Evolutionary conservation across 2,113 vertebrate genomes (phyloP).

Genomic region (Dendropsophus ebraccatus): DNA sequence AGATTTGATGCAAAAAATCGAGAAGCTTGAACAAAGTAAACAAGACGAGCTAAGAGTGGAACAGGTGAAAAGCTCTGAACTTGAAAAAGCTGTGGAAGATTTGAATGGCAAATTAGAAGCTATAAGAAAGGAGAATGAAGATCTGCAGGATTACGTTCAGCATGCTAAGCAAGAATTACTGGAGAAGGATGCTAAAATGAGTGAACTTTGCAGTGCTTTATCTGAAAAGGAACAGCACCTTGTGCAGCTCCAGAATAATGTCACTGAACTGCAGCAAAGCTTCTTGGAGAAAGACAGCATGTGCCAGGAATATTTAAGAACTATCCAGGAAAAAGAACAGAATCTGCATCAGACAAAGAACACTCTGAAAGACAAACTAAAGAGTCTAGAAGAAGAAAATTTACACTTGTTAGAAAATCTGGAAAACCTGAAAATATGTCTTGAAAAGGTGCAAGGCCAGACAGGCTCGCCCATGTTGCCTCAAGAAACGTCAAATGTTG

Average conservation of each 20-base stretch:
- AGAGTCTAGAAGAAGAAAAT: conserved; percentile 65
- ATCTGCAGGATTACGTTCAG: conserved; percentile 65
- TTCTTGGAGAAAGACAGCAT: conserved; percentile 71
- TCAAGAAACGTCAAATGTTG: conserved; percentile 58
- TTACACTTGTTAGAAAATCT: conserved; percentile 66
- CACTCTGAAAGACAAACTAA: conserved; percentile 66
- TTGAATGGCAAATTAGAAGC: conserved; percentile 64
- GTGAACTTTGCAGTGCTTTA: conserved; percentile 60
- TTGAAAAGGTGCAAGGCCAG: conserved; percentile 64
- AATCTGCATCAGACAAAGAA: conserved; percentile 70
- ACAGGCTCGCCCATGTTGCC: conserved; percentile 53
- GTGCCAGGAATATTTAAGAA: conserved; percentile 67
- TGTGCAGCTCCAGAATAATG: conserved; percentile 63
- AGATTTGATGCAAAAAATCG: conserved; percentile 81
- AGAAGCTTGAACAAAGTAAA: conserved; percentile 72
- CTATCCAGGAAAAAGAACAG: conserved; percentile 68
- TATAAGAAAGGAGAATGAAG: conserved; percentile 63
- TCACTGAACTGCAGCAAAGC: conserved; percentile 61
- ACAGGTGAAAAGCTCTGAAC: conserved; percentile 62
- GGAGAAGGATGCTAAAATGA: conserved; percentile 72
- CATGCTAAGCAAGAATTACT: conserved; percentile 69
- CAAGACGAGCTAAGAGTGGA: conserved; percentile 69
- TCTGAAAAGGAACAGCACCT: conserved; percentile 63
- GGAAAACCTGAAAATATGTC: conserved; percentile 70
- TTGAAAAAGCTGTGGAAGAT: conserved; percentile 65